These are phyloP conservation scores for Lycopodina hypogea DNA, from an alignment of 37 sponge, comb jelly and placozoan genomes.

Conservation along the genomic window DNA sequence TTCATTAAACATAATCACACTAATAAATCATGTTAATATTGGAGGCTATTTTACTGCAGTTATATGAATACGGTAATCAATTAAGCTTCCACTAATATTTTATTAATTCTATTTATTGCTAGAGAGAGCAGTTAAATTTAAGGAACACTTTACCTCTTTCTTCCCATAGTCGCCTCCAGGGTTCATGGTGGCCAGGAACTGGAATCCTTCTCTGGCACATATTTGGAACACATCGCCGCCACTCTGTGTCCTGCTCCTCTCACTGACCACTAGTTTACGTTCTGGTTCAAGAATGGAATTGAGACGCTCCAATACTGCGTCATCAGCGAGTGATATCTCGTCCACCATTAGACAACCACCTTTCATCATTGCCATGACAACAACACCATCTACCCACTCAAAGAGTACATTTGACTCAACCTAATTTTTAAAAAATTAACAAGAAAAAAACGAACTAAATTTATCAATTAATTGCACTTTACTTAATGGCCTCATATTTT, in stretches of 20 bases:
- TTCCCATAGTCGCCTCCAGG: constrained; percentile 99
- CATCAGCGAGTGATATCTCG: constrained; percentile 99
- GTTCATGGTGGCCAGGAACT: constrained; percentile 94
- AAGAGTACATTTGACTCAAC: constrained; percentile 64
- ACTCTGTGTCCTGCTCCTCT: constrained; percentile 58
- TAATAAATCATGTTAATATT: neutral
- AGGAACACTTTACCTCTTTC: constrained; percentile 74
- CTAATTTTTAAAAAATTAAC: neutral
- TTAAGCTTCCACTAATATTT: no score
- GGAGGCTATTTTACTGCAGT: neutral
- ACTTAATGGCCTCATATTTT: no score
- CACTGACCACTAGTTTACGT: constrained; percentile 83
- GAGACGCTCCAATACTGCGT: constrained; percentile 95
- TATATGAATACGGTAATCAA: no score
- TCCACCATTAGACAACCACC: constrained; percentile 87
- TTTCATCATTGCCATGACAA: constrained; percentile 82
- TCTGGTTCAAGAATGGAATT: constrained; percentile 97
- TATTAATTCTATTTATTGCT: neutral
- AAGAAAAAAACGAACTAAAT: neutral
- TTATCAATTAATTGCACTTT: neutral
- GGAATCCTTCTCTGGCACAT: constrained; percentile 72
- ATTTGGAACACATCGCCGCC: constrained; percentile 63
- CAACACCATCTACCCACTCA: constrained; percentile 95
- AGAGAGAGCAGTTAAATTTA: no score
- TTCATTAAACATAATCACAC: neutral